Conservation (phyloP, 1,140 invertebrate species). For the Orius insidiosus region DNA sequence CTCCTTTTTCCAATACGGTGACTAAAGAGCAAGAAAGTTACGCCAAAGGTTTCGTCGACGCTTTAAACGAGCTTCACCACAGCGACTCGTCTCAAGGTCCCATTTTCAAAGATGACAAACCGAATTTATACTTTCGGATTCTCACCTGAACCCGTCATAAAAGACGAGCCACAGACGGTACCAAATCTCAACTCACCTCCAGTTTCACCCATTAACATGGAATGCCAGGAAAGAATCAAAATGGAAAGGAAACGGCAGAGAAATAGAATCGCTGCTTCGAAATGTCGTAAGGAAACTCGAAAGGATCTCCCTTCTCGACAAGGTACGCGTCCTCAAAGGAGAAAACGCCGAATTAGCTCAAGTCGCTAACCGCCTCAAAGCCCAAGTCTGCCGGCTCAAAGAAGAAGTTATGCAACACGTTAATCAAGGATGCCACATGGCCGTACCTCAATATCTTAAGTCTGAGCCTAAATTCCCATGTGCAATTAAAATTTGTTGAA, state of each 20-base stretch:
- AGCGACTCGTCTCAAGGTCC: conserved; percentile 39
- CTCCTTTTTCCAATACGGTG: conserved; percentile 49
- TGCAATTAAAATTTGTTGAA: neutral
- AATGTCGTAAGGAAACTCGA: conserved; percentile 91
- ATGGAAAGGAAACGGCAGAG: conserved; percentile 86
- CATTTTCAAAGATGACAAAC: conserved; percentile 43
- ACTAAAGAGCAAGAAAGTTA: conserved; percentile 86
- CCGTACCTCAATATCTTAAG: conserved; percentile 20
- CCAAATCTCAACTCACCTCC: conserved; percentile 47
- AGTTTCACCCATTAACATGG: conserved; percentile 90
- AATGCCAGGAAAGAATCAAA: conserved; percentile 85
- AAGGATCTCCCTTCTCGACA: conserved; percentile 81
- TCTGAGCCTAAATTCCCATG: neutral
- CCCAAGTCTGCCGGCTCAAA: conserved; percentile 82
- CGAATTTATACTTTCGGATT: conserved; percentile 8
- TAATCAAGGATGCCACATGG: conserved; percentile 68
- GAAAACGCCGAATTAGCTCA: conserved; percentile 73
- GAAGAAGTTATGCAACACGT: conserved; percentile 88
- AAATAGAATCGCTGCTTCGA: conserved; percentile 91
- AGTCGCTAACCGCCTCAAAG: conserved; percentile 72
- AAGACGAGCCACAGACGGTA: conserved; percentile 76
- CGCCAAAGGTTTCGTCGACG: conserved; percentile 79
- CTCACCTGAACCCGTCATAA: conserved; percentile 32
- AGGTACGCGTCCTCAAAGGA: conserved; percentile 77
- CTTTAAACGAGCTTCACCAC: conserved; percentile 68